Evolutionary conservation across 2,797 vertebrate species (phyloP).

Genomic region (Gambelia wislizenii): DNA sequence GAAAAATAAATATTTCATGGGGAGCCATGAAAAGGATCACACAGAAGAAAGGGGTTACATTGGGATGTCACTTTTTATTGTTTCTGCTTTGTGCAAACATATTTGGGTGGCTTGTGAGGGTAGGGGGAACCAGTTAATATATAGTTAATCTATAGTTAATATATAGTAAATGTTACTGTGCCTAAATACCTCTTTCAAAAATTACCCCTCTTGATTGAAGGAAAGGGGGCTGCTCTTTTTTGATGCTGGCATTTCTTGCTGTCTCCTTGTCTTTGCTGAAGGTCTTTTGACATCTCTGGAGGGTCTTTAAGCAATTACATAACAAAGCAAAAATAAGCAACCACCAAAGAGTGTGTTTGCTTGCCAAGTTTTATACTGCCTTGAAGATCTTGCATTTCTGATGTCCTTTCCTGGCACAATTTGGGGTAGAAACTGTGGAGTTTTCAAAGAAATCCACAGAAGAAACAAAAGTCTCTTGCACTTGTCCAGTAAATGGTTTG

Average conservation of each 20-base stretch:
- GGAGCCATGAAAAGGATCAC: not conserved
- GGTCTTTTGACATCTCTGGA: slow-evolving; percentile 18
- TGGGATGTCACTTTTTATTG: not conserved
- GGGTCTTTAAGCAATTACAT: slow-evolving; percentile 17
- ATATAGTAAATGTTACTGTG: no score
- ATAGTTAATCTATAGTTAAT: no score
- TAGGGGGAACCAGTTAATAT: no score
- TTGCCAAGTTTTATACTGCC: not conserved
- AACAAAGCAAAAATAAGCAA: slow-evolving; percentile 9
- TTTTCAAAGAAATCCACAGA: not conserved
- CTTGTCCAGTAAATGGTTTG: no score
- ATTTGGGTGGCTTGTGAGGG: no score
- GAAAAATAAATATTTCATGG: not conserved
- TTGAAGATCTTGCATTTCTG: no score
- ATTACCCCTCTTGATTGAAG: not conserved
- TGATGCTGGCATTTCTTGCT: not conserved
- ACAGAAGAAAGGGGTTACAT: no score
- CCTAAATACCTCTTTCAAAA: not conserved
- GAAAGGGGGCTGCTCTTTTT: not conserved
- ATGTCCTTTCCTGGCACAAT: no score
- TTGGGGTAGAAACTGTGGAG: no score
- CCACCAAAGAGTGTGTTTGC: no score
- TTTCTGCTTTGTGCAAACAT: not conserved
- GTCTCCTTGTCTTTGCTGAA: slow-evolving; percentile 12
- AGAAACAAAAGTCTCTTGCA: no score